A percentile compares a stretch with the other conserved stretches of the same genome.
phyloP scores from a whole-genome alignment of 2,888 invertebrate species.

The Pantelozetes paolii region DNA sequence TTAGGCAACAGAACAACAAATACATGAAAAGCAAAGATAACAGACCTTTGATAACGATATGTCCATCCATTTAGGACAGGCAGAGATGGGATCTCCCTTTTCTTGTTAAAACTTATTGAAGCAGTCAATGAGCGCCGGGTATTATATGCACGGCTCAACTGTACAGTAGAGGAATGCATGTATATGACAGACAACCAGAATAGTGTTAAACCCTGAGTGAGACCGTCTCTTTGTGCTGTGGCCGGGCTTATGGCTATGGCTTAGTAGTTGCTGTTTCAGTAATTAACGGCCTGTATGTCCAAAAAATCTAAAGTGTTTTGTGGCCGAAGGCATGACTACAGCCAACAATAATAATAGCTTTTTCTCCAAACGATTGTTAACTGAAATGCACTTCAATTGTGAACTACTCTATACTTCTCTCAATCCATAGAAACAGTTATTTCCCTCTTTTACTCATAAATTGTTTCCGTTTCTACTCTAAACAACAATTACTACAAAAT shows the following conservation, averaged over 20 bases:
- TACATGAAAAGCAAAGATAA: constrained; percentile 9
- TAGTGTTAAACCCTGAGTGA: background rate
- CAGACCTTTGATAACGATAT: constrained; percentile 3
- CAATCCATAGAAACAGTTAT: constrained; percentile 1
- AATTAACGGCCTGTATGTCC: background rate
- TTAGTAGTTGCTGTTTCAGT: background rate
- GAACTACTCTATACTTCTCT: background rate
- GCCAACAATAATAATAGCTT: constrained; percentile 12
- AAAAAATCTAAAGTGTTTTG: constrained; percentile 22
- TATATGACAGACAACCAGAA: constrained; percentile 7
- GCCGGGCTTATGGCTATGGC: background rate
- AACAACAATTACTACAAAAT: no score
- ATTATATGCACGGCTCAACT: background rate
- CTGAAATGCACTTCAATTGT: background rate
- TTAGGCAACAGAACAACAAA: constrained; percentile 16
- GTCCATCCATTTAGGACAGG: background rate
- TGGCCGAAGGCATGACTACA: constrained; percentile 22
- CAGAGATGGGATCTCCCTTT: constrained; percentile 13
- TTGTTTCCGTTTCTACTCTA: constrained; percentile 26
- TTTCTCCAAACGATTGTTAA: background rate
- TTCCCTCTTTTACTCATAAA: background rate
- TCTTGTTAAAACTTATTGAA: constrained; percentile 30
- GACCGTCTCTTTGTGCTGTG: background rate
- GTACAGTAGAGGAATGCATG: background rate
- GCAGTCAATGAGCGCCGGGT: background rate